A percentile compares a stretch with the other conserved stretches of the same genome.
These are phyloP conservation scores for Myrmecobius fasciatus DNA, from an alignment of 2,113 vertebrate genomes.

Conservation along the genomic window DNA sequence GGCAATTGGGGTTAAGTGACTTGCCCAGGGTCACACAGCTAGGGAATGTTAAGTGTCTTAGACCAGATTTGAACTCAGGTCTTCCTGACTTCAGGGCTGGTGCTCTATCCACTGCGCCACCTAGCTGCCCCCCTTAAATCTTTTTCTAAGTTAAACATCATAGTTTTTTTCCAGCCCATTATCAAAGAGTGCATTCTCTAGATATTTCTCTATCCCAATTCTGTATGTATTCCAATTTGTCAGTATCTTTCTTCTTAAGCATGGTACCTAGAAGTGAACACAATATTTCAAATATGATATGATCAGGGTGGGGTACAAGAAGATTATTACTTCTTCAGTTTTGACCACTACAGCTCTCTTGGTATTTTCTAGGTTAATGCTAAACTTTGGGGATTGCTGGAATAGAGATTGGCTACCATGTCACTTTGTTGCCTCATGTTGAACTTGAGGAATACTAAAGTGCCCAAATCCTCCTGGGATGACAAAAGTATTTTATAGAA, in stretches of 20 bases:
- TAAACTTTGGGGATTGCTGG: neutral
- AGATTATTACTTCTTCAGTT: neutral
- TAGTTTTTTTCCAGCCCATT: neutral
- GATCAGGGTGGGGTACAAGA: neutral
- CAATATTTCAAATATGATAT: neutral
- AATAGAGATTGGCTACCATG: neutral
- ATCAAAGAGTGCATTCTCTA: neutral
- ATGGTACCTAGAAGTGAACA: neutral
- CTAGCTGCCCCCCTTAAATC: neutral
- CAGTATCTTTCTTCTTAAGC: neutral
- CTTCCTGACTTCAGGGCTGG: no score
- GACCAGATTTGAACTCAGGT: no score
- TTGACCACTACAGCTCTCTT: neutral
- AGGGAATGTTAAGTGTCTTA: no score
- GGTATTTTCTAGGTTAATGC: neutral
- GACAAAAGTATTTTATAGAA: neutral
- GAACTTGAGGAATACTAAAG: neutral
- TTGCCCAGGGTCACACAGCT: no score
- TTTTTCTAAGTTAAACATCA: neutral
- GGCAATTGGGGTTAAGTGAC: no score
- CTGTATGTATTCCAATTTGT: neutral
- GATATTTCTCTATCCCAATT: neutral
- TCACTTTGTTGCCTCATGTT: neutral
- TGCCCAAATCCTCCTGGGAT: neutral
- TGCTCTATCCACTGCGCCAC: no score